These are phyloP conservation scores for Drosophila arizonae DNA, from an alignment of 1,140 invertebrate species.

Conservation along the genomic window DNA sequence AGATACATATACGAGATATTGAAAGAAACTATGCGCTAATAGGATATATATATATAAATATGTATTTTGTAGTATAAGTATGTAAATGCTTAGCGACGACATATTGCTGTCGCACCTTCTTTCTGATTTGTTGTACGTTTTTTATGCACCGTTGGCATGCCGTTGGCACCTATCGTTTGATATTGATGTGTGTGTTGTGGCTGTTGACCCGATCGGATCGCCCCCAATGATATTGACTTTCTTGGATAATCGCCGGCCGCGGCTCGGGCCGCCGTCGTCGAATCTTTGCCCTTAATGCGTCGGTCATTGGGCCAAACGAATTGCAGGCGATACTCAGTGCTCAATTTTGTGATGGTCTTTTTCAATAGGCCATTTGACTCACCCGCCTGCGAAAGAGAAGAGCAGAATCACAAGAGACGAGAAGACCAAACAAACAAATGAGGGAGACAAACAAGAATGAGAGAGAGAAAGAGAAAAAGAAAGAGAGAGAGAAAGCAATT, in stretches of 20 bases:
- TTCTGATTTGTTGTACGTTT: constrained; percentile 83
- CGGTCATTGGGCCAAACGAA: constrained; percentile 93
- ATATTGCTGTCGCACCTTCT: constrained; percentile 83
- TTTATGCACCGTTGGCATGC: constrained; percentile 84
- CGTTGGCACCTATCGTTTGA: constrained; percentile 71
- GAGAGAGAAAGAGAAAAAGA: constrained; percentile 43
- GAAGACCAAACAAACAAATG: constrained; percentile 51
- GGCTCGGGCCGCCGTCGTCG: constrained; percentile 67
- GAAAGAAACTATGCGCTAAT: constrained; percentile 76
- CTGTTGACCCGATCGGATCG: constrained; percentile 89
- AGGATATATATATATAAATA: constrained; percentile 51
- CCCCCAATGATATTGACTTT: constrained; percentile 94
- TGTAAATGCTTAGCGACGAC: constrained; percentile 81
- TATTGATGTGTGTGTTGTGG: constrained; percentile 73
- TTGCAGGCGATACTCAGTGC: constrained; percentile 93
- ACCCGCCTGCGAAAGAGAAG: constrained; percentile 83
- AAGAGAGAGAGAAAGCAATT: constrained; percentile 46
- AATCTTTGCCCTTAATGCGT: constrained; percentile 83
- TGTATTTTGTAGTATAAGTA: constrained; percentile 48
- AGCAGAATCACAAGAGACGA: constrained; percentile 73
- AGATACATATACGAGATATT: constrained; percentile 67
- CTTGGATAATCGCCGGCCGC: constrained; percentile 85
- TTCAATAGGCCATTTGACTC: constrained; percentile 85
- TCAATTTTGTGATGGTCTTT: constrained; percentile 89
- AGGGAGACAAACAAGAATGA: constrained; percentile 24